Percentiles rank a stretch among this genome's conserved stretches.
phyloP scores from a whole-genome alignment of 2,888 invertebrate genomes.

The Teleogryllus oceanicus region DNA sequence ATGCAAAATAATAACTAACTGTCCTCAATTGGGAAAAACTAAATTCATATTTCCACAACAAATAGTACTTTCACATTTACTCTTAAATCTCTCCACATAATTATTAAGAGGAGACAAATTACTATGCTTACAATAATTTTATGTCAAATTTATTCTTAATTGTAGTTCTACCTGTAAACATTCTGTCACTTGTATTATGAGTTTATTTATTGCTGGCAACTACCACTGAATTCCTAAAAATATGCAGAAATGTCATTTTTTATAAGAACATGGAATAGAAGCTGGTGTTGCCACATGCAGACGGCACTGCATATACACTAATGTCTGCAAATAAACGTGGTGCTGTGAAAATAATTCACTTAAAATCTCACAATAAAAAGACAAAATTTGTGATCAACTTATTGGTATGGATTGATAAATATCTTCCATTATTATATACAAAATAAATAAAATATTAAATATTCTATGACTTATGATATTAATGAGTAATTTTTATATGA shows the following conservation, averaged over 20 bases:
- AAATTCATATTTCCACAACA: constrained; percentile 2
- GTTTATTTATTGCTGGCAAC: not conserved
- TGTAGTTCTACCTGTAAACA: not conserved
- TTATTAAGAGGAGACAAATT: constrained; percentile 8
- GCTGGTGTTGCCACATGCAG: constrained; percentile 10
- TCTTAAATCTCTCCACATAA: constrained; percentile 5
- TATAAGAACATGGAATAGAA: constrained; percentile 9
- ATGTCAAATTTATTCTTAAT: not conserved
- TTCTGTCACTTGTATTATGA: constrained; percentile 1
- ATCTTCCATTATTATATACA: constrained; percentile 18
- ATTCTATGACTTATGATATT: constrained; percentile 18
- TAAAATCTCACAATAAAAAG: constrained; percentile 18
- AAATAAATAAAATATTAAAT: constrained; percentile 18
- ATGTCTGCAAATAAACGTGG: not conserved
- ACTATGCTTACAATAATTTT: not conserved
- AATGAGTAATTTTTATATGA: constrained; percentile 18
- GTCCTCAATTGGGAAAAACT: not conserved
- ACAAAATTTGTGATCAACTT: constrained; percentile 9
- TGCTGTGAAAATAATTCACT: constrained; percentile 18
- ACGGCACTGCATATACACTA: not conserved
- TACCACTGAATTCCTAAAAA: not conserved
- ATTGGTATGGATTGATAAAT: constrained; percentile 18
- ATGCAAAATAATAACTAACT: not conserved
- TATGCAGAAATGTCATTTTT: not conserved
- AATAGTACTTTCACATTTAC: constrained; percentile 10